Evolutionary conservation across 2,113 vertebrate genomes (phyloP).

Genomic region (Rhea pennata): DNA sequence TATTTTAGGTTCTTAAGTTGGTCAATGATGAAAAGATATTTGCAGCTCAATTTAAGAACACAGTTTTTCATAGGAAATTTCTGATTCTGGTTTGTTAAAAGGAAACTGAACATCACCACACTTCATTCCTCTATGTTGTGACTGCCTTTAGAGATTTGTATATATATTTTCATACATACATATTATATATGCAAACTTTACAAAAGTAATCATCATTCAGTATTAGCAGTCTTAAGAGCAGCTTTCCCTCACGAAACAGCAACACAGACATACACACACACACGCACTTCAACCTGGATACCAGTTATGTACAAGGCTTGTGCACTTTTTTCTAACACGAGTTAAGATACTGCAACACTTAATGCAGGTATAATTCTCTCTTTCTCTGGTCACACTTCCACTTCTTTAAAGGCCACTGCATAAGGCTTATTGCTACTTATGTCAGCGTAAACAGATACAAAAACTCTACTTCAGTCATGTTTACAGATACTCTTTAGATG

Average conservation of each 20-base stretch:
- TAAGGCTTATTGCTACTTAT: not conserved
- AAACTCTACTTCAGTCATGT: not conserved
- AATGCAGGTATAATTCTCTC: not conserved
- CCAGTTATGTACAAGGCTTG: not conserved
- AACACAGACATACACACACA: not conserved
- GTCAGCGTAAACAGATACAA: not conserved
- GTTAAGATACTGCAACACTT: not conserved
- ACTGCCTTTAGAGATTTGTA: not conserved
- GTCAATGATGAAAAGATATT: not conserved
- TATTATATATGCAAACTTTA: not conserved
- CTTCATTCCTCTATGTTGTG: not conserved
- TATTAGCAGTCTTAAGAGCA: not conserved
- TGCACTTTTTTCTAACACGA: not conserved
- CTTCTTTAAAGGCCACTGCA: not conserved
- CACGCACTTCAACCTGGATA: not conserved
- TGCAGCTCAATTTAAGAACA: not conserved
- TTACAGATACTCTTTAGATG: not conserved
- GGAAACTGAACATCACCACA: not conserved
- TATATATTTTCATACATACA: not conserved
- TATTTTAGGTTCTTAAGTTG: not conserved
- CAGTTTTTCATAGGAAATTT: not conserved
- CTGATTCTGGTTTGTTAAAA: not conserved
- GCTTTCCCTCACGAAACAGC: not conserved
- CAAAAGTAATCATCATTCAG: not conserved
- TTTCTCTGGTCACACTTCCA: accelerated